Evolutionary conservation across 1,140 invertebrate species (phyloP), one percentile per base, ranked within the genome.

Genomic region (Chrysomallon squamiferum): DNA sequence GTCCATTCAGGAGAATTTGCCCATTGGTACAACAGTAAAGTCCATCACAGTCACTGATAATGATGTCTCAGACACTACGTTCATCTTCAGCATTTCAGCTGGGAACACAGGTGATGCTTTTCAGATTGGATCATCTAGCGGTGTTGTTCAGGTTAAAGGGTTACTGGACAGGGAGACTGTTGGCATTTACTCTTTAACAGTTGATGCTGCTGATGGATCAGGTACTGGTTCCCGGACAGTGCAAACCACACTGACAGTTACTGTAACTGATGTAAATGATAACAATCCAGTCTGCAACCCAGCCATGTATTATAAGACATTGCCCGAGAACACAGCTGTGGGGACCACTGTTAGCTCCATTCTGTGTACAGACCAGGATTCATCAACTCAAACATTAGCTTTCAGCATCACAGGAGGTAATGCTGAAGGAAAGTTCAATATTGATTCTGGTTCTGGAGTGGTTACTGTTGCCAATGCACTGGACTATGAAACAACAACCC

Each of bases 181-280:
- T 13, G 7, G 27, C 13, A 47, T 32, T 20, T 75, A 69, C 38
- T 56, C 33, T 13, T 49, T 77, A 27, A 61, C 59, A 15, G 43
- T 76, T 22, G 50, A 72, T 35, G 75, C 69, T 2, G 20, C 52
- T 38, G 72, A 74, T 52, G 62, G 66, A 20, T 43, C 47, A 3
- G 62, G 65, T n/a, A 35, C 58, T 11, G 41, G 41, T 5, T 41
- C 58, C 15, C 62, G 50, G 25, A 72, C 50, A 30, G 43, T 64
- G n/a, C 72, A 73, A 18, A 64, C 68, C 9, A 67, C 59, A 22
- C 45, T 77, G 18, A 68, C 65, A 13, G 65, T 79, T 27, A 59
- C 60, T 3, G 57, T 79, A 9, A 63, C 59, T 18, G 75, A 77
- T 32, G 59, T 75, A 2, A 79, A 77, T 52, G 75, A 77, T 52